Evolutionary conservation across 2,888 invertebrate genomes (phyloP).

Genomic region (Steinernema hermaphroditum): DNA sequence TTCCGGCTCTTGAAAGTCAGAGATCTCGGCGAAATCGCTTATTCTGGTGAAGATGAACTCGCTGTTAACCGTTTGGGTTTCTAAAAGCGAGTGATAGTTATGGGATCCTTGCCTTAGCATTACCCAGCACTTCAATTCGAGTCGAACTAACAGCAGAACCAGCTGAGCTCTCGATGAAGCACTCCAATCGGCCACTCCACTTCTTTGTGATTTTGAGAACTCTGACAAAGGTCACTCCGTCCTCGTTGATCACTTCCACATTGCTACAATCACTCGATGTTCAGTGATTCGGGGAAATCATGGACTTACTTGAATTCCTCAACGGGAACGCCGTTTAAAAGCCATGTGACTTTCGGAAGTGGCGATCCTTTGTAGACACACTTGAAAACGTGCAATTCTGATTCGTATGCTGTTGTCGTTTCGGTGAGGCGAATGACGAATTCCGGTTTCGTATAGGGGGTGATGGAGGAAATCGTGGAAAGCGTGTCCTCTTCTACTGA

Average conservation of each 20-base stretch:
- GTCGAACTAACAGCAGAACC: constrained; percentile 30
- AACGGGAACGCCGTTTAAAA: constrained; percentile 42
- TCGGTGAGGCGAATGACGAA: constrained; percentile 46
- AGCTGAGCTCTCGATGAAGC: constrained; percentile 35
- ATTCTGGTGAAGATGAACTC: background rate
- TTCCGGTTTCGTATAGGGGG: constrained; percentile 51
- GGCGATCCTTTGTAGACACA: constrained; percentile 48
- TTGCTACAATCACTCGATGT: constrained; percentile 7
- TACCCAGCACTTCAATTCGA: background rate
- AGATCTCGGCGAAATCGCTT: background rate
- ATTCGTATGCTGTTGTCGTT: constrained; percentile 38
- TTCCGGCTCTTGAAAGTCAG: background rate
- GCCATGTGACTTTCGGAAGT: constrained; percentile 54
- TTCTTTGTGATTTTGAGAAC: constrained; percentile 38
- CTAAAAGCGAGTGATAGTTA: background rate
- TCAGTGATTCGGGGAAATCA: background rate
- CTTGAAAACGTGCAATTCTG: constrained; percentile 42
- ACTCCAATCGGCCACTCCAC: constrained; percentile 34
- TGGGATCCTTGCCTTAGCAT: background rate
- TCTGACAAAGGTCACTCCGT: constrained; percentile 48
- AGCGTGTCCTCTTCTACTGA: constrained; percentile 44
- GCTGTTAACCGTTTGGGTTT: background rate
- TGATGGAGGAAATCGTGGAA: constrained; percentile 51
- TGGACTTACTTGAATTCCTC: constrained; percentile 9
- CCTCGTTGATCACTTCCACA: constrained; percentile 40